Evolutionary conservation across 2,888 invertebrate species (phyloP), one percentile per base, ranked within the genome.

Genomic region (Geophilus truncorum): DNA sequence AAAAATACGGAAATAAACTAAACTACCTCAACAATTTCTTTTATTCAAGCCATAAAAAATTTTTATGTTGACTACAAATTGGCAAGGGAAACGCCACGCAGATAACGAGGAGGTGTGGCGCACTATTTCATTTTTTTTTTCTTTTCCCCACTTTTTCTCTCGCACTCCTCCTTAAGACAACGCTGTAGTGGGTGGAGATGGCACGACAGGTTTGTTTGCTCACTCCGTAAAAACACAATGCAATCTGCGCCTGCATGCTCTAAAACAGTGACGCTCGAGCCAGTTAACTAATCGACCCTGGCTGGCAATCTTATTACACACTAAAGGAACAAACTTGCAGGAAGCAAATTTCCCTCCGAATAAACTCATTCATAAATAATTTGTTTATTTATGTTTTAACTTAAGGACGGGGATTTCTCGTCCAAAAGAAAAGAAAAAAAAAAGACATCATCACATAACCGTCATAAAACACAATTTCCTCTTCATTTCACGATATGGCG

Each of bases 41-140:
- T 62, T 62, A 62, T 62, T 62, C 21, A 21, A 18, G 1, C 7
- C 57, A 18, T 21, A 21, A 62, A 62, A 62, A 62, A 62, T 21
- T 62, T 62, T 62, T 62, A 62, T 62, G 57, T 62, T 62, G 57
- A 62, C 57, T 62, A 62, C 57, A 62, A 62, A 62, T 62, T 62
- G 57, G 57, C 57, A 62, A 62, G 57, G 57, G 57, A 62, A 23
- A 23, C 57, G 57, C 57, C 57, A 62, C 18, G 57, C 57, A 23
- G 57, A 62, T 62, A 62, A 62, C 57, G 57, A 62, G 57, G 57
- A 62, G 57, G 57, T 62, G 57, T 62, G 57, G 57, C 57, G 10
- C 1, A 57, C 57, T n/a, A 12, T 62, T n/a, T 62, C 18, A n/a
- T 18, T 7, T 21, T 62, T 62, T 10, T 62, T 62, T 62, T 62